Evolutionary conservation across 2,797 vertebrate genomes (phyloP).

Genomic region (Scleropages formosus): DNA sequence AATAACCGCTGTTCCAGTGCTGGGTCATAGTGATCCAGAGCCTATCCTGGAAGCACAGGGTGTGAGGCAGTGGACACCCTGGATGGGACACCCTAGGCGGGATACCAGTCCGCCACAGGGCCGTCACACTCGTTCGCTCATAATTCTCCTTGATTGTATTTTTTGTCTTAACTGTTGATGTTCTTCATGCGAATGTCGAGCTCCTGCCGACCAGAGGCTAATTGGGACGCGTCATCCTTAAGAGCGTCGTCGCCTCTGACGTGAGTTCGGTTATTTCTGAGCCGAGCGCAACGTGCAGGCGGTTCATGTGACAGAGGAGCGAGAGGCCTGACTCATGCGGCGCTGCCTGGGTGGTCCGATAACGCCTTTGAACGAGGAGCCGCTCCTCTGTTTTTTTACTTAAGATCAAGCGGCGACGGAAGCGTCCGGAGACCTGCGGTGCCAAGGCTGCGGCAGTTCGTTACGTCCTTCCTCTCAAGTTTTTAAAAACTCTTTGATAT

Average conservation of each 20-base stretch:
- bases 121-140: not conserved
- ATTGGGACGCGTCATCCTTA: not conserved
- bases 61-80: too few relatives aligned
- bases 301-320: constrained; percentile 16
- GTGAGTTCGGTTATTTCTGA: constrained; percentile 5
- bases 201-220: not conserved
- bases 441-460: not conserved
- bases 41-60: too few relatives aligned
- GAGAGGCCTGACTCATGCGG: constrained; percentile 16
- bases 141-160: too few relatives aligned
- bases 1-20: too few relatives aligned
- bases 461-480: not conserved
- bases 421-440: not conserved
- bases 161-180: not conserved
- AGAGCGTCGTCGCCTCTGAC: not conserved
- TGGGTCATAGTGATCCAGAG: too few relatives aligned
- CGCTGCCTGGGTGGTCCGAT: constrained; percentile 34
- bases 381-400: constrained; percentile 24
- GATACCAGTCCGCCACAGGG: too few relatives aligned
- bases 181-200: not conserved
- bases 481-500: not conserved
- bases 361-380: constrained; percentile 30
- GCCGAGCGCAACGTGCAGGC: constrained; percentile 2
- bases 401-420: not conserved
- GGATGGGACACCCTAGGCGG: too few relatives aligned